These are phyloP conservation scores for Perizoma flavofasciatum DNA, from an alignment of 2,888 invertebrate species.

Conservation along the genomic window DNA sequence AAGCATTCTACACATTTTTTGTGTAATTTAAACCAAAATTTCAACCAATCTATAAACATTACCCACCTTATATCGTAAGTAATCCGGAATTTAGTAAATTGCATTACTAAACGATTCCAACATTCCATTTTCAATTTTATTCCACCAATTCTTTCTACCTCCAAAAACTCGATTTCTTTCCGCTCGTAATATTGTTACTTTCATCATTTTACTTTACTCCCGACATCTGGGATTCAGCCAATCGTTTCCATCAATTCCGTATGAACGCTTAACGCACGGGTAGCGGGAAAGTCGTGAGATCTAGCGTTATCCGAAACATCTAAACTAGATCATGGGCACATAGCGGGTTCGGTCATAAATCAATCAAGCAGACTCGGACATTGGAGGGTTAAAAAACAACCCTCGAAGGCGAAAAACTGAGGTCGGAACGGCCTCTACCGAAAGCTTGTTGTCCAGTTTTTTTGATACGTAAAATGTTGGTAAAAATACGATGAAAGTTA, in stretches of 20 bases:
- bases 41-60: too few species aligned
- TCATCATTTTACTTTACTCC: conserved; percentile 40
- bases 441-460: conserved; percentile 43
- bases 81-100: conserved; percentile 1
- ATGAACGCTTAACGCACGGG: conserved; percentile 32
- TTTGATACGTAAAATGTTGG: conserved; percentile 33
- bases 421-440: conserved; percentile 42
- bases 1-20: too few species aligned
- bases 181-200: conserved; percentile 40
- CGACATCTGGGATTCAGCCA: conserved; percentile 40
- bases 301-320: conserved; percentile 39
- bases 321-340: conserved; percentile 56
- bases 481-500: conserved; percentile 35
- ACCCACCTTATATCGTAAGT: not conserved
- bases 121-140: conserved; percentile 30
- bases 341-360: conserved; percentile 55
- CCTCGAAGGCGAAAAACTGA: conserved; percentile 54
- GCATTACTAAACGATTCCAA: conserved; percentile 12
- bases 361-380: conserved; percentile 54
- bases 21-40: too few species aligned
- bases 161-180: conserved; percentile 36
- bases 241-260: conserved; percentile 40
- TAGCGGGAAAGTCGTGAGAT: conserved; percentile 20
- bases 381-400: conserved; percentile 57
- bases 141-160: conserved; percentile 21